Base-by-base conservation (phyloP, 2,113 vertebrate genomes). In the Acanthochromis polyacanthus region DNA sequence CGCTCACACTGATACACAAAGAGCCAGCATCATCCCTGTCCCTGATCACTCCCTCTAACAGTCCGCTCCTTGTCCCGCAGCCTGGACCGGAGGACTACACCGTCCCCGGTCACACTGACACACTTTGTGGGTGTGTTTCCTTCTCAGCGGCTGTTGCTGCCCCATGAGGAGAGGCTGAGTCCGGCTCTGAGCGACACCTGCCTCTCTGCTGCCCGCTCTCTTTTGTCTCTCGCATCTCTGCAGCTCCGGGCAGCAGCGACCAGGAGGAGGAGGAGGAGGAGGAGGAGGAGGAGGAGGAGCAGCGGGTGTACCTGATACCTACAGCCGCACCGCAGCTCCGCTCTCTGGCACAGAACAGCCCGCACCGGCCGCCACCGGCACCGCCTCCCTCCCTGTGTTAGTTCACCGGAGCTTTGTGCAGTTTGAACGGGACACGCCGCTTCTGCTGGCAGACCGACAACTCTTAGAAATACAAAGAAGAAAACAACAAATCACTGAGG, bases 141-240 rank as follows among this genome's bases (percentile, higher is more conserved):
- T 57, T 60, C 20, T 11, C 19, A 28, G 40, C n/a, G 36, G 38
- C 40, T 70, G 5, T 59, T 78, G 61, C 30, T 30, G 30, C 30
- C 4, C 30, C 30, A 6, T 1, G 30, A 30, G 32, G 25, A 62
- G 67, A 30, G 16, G 6, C 12, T 32, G 30, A 16, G 22, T 19
- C 48, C 15, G 51, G 71, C 69, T 30, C 61, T 23, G 48, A 28
- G 70, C 56, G 61, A 84, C 91, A 92, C 88, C 86, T 91, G 89
- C 91, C 50, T 28, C 43, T 11, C 19, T 59, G 59, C 23, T 28
- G 30, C 15, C 10, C 51, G 43, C 62, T 65, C 28, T 75, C 83
- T 88, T 85, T 91, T 93, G 87, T 90, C 76, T 91, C 73, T 48
- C 22, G 68, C 82, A 87, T 89, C 87, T 85, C 87, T 67, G 82